These are phyloP conservation scores for Anomalospiza imberbis DNA, from an alignment of 2,797 vertebrate genomes.

Conservation along the genomic window DNA sequence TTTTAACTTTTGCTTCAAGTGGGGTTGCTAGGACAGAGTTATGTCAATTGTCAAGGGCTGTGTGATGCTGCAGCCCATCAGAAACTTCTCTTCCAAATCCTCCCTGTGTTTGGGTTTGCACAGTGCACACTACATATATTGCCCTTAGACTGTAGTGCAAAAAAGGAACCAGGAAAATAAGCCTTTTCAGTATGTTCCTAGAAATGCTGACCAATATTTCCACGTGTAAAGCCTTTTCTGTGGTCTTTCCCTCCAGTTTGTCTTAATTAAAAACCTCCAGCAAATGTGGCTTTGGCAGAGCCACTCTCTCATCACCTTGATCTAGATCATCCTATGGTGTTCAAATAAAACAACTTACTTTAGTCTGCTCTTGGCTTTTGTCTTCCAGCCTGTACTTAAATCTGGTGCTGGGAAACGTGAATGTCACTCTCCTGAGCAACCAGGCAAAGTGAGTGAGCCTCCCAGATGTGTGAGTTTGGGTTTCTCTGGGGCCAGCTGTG, in stretches of 20 bases:
- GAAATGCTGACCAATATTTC: neutral
- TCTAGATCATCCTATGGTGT: neutral
- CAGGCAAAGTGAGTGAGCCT: conserved; percentile 89
- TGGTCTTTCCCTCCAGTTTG: neutral
- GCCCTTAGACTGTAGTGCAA: neutral
- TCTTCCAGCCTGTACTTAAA: conserved; percentile 90
- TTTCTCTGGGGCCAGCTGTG: neutral
- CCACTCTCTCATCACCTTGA: rapidly evolving
- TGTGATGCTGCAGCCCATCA: neutral
- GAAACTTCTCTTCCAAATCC: neutral
- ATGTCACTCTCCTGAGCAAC: conserved; percentile 95
- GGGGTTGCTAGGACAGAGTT: neutral
- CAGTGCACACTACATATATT: rapidly evolving
- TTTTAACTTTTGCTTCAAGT: neutral
- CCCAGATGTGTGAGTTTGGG: rapidly evolving
- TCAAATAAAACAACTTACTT: neutral
- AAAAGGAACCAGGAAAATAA: neutral
- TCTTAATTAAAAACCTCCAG: neutral
- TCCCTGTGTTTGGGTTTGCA: neutral
- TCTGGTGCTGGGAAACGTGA: conserved; percentile 94
- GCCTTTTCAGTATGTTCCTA: neutral
- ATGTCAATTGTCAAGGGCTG: neutral
- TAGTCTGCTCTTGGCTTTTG: neutral
- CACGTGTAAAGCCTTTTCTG: neutral
- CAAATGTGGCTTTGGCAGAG: rapidly evolving